Base-by-base conservation (phyloP, 2,113 vertebrate species). In the Cottus gobio region DNA sequence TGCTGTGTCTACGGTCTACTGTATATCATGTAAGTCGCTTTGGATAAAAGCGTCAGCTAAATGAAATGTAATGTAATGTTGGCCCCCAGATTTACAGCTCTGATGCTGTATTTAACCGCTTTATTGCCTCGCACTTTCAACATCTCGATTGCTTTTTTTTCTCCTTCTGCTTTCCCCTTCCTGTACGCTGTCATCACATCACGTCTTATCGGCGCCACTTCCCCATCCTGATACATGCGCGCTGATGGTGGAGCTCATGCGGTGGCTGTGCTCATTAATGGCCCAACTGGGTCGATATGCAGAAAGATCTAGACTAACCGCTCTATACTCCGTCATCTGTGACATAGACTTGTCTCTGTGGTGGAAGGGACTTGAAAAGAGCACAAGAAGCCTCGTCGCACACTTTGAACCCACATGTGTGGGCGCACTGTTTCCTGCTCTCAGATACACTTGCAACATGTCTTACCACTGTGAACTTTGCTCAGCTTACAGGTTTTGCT, bases 31-130 rank as follows among this genome's bases (percentile, higher is more conserved):
- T n/a, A n/a, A n/a, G n/a, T n/a, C n/a, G n/a, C n/a, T n/a, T n/a
- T n/a, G n/a, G n/a, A n/a, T n/a, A n/a, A n/a, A n/a, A n/a, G n/a
- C n/a, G n/a, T n/a, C n/a, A n/a, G n/a, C n/a, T n/a, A n/a, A n/a
- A n/a, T n/a, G n/a, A n/a, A n/a, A n/a, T n/a, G n/a, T n/a, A n/a
- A n/a, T n/a, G n/a, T n/a, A n/a, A n/a, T n/a, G 61, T 71, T 64
- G 64, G 50, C 56, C n/a, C 20, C 3, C 31, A 70, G 28, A 71
- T 85, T 63, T 61, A 64, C 61, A 79, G 44, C 64, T 79, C 61
- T 80, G 70, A 80, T 68, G 50, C 63, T 78, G 57, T 54, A 81
- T 85, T 86, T 63, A 65, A 48, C 39, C 39, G 61, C 48, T 58
- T 83, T 44, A 77, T 65, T 54, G 28, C 69, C 24, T 57, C 15